phyloP scores from a whole-genome alignment of 2,888 invertebrate species.

The Hydrotaea cyrtoneurina region DNA sequence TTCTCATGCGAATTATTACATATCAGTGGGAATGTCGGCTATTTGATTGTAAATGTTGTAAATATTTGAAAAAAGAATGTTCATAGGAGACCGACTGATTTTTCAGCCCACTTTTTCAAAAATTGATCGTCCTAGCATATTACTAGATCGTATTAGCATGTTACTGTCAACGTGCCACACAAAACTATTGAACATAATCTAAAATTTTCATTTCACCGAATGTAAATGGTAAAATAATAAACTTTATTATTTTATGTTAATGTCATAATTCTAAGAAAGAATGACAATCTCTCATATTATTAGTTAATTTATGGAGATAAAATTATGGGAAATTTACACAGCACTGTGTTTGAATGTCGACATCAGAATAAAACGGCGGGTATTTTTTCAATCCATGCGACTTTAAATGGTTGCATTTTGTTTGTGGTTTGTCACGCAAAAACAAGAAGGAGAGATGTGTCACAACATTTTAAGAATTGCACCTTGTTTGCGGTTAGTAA shows the following conservation, averaged over 20 bases:
- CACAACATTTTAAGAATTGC: background rate
- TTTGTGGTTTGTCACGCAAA: background rate
- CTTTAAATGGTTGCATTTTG: background rate
- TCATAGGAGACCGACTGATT: too few species aligned
- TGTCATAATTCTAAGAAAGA: background rate
- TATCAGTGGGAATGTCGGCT: too few species aligned
- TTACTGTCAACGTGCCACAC: too few species aligned
- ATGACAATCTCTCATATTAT: background rate
- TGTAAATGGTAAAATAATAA: background rate
- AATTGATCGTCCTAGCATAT: too few species aligned
- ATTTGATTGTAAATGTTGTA: too few species aligned
- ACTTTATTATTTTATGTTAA: background rate
- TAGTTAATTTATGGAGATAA: constrained; percentile 6
- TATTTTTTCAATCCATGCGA: background rate
- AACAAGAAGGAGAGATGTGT: background rate
- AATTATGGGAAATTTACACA: constrained; percentile 14
- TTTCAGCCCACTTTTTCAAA: too few species aligned
- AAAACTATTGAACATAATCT: background rate
- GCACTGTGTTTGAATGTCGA: too few species aligned
- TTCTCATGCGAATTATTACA: too few species aligned
- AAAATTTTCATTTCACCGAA: background rate
- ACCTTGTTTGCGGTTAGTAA: background rate
- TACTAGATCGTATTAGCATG: too few species aligned
- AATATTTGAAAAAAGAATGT: too few species aligned
- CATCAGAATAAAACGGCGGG: too few species aligned